phyloP scores from a whole-genome alignment of 2,797 vertebrate species.

The Dermochelys coriacea region DNA sequence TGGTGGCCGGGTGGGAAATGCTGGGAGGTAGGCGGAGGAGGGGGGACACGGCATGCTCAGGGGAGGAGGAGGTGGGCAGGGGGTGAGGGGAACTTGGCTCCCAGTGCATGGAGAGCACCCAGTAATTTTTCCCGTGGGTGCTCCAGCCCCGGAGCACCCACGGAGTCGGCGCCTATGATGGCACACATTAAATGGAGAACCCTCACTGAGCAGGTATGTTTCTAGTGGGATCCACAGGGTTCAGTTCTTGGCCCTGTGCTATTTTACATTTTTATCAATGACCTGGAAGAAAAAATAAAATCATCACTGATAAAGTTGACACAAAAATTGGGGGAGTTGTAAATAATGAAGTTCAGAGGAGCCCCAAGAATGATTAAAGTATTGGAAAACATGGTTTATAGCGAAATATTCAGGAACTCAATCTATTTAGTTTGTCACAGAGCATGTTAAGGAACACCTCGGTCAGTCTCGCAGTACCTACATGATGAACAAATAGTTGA shows the following conservation, averaged over 20 bases:
- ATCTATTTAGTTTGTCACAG: not conserved
- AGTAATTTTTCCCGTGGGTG: too few species aligned
- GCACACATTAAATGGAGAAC: not conserved
- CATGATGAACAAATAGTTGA: not conserved
- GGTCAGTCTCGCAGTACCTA: not conserved
- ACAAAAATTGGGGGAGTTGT: not conserved
- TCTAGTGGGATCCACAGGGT: not conserved
- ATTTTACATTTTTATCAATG: not conserved
- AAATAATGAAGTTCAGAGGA: not conserved
- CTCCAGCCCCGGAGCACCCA: too few species aligned
- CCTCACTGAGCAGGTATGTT: not conserved
- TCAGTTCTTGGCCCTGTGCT: not conserved
- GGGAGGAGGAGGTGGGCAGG: too few species aligned
- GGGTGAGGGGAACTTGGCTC: too few species aligned
- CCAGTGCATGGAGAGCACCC: too few species aligned
- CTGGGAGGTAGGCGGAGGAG: too few species aligned
- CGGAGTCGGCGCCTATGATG: too few species aligned
- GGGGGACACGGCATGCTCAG: too few species aligned
- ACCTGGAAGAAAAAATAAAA: not conserved
- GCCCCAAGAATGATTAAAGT: not conserved
- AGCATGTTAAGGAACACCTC: not conserved
- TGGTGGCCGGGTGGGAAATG: too few species aligned
- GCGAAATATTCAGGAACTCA: not conserved
- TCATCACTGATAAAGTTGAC: not conserved
- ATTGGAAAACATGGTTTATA: not conserved